Evolutionary conservation across 2,888 invertebrate genomes (phyloP).

Genomic region (Archips xylosteana): DNA sequence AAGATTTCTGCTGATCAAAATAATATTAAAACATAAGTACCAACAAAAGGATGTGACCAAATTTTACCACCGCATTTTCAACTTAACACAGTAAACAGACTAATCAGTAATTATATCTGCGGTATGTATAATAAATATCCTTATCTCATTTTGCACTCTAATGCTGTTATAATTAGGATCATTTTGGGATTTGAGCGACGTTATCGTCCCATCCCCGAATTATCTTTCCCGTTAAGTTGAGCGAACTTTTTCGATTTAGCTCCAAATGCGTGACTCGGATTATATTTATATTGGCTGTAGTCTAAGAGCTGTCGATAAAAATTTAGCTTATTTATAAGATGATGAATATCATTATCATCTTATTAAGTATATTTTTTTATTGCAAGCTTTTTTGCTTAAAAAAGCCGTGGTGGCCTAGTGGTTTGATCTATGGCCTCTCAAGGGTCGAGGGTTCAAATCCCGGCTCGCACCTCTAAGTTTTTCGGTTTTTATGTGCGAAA

Average conservation of each 20-base stretch:
- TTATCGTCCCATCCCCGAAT: slow-evolving; percentile 37
- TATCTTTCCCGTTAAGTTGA: slow-evolving; percentile 33
- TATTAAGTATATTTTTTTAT: too few relatives aligned
- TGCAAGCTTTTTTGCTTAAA: too few relatives aligned
- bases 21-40: background rate
- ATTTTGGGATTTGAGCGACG: slow-evolving; percentile 34
- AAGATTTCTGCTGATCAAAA: too few relatives aligned
- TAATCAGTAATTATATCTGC: slow-evolving; percentile 14
- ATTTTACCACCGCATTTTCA: background rate
- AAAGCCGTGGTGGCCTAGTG: too few relatives aligned
- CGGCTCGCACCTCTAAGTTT: too few relatives aligned
- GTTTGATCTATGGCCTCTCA: too few relatives aligned
- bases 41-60: background rate
- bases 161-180: slow-evolving; percentile 32
- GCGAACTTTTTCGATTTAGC: slow-evolving; percentile 40
- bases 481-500: too few relatives aligned
- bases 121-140: slow-evolving; percentile 11
- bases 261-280: slow-evolving; percentile 28
- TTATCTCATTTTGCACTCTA: slow-evolving; percentile 18
- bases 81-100: background rate
- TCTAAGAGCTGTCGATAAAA: background rate
- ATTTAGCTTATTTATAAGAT: background rate
- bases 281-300: slow-evolving; percentile 14
- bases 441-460: too few relatives aligned
- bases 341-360: too few relatives aligned